These are phyloP conservation scores for Amia ocellicauda DNA, from an alignment of 2,113 vertebrate genomes.

Conservation along the genomic window DNA sequence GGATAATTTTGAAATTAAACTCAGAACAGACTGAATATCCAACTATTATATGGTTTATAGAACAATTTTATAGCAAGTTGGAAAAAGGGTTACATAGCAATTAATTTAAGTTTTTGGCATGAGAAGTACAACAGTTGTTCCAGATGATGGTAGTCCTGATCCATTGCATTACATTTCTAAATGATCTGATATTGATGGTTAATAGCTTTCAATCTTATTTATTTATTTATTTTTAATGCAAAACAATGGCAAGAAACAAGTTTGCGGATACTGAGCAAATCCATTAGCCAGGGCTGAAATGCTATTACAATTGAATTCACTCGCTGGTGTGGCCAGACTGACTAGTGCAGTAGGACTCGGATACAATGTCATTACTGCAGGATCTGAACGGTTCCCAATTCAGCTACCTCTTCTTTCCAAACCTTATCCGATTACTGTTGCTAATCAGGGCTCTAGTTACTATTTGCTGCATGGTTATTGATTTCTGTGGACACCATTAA, in stretches of 20 bases:
- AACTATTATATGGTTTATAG: too few relatives aligned
- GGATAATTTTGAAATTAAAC: too few relatives aligned
- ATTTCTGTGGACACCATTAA: slow-evolving; percentile 44
- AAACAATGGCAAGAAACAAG: not conserved
- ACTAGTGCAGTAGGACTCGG: slow-evolving; percentile 6
- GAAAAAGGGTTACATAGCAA: too few relatives aligned
- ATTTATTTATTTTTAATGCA: too few relatives aligned
- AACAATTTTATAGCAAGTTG: too few relatives aligned
- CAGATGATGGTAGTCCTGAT: too few relatives aligned
- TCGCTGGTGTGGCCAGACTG: slow-evolving; percentile 1
- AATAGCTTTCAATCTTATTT: too few relatives aligned
- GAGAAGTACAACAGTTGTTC: too few relatives aligned
- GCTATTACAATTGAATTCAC: slow-evolving; percentile 29
- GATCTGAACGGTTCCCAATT: slow-evolving; percentile 37
- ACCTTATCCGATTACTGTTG: slow-evolving; percentile 47
- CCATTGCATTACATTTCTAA: too few relatives aligned
- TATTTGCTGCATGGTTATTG: slow-evolving; percentile 43
- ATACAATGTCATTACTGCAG: slow-evolving; percentile 27
- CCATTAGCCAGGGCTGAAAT: slow-evolving; percentile 31
- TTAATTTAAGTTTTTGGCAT: too few relatives aligned
- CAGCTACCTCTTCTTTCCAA: slow-evolving; percentile 39
- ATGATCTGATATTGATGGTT: too few relatives aligned
- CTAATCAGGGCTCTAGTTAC: slow-evolving; percentile 47
- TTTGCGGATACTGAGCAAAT: not conserved
- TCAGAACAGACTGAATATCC: too few relatives aligned